These are phyloP conservation scores for Fragum fragum DNA, from an alignment of 2,888 invertebrate species.

Conservation along the genomic window DNA sequence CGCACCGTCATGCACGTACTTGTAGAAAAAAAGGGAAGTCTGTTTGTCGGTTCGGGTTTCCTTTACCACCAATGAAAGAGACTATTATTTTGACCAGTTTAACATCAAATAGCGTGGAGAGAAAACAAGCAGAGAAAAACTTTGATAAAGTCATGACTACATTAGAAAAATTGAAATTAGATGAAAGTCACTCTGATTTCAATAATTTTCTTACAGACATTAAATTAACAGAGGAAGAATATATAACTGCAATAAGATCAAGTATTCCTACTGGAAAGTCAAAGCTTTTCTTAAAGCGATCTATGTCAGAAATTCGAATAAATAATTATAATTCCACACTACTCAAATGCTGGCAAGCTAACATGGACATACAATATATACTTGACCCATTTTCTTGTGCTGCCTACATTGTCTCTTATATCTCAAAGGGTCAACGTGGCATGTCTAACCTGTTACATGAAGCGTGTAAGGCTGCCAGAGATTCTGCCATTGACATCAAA, in stretches of 20 bases:
- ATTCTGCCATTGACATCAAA: constrained; percentile 32
- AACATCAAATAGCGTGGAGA: not conserved
- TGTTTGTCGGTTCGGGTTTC: constrained; percentile 41
- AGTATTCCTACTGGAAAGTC: not conserved
- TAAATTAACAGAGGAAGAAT: not conserved
- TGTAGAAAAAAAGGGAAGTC: constrained; percentile 39
- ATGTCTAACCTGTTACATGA: constrained; percentile 52
- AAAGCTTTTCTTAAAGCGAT: constrained; percentile 53
- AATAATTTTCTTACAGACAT: not conserved
- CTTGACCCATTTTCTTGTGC: constrained; percentile 59
- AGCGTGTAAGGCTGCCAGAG: constrained; percentile 47
- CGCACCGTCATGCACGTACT: constrained; percentile 32
- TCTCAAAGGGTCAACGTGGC: constrained; percentile 65
- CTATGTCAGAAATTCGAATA: constrained; percentile 47
- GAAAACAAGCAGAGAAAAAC: not conserved
- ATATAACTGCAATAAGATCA: constrained; percentile 24
- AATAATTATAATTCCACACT: constrained; percentile 63
- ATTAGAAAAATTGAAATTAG: not conserved
- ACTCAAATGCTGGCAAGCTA: constrained; percentile 58
- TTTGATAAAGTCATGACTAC: constrained; percentile 8
- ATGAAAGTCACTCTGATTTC: not conserved
- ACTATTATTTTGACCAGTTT: constrained; percentile 5
- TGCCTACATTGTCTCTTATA: constrained; percentile 61
- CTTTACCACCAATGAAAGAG: constrained; percentile 32
- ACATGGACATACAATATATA: constrained; percentile 53